Base-by-base conservation (phyloP, 2,888 invertebrate species). In the Mycalesis mineus region DNA sequence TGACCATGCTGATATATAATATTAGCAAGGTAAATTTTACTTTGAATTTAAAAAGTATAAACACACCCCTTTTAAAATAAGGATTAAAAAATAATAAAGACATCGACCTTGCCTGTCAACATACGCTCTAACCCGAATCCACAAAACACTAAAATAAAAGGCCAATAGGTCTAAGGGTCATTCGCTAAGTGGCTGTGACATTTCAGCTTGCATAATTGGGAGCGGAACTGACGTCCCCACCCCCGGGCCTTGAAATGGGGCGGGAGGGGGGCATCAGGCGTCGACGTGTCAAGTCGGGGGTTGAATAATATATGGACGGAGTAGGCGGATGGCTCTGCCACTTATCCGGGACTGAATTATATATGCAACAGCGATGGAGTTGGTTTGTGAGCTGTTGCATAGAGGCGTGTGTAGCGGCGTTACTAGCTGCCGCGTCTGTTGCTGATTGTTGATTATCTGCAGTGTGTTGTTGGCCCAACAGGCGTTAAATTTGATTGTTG, bases 81-180 rank as follows among this genome's bases (percentile, higher is more conserved):
- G 7, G 15, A 2, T 1, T 9, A 22, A 44, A 28, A 29, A 9
- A 15, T 6, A 15, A 36, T 37, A 51, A 9, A 28, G 42, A 49
- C 40, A 22, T 47, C 56, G 64, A 68, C 65, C 67, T 70, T 68
- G 68, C 65, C 66, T 51, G 41, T 71, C 71, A 73, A 65, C 64
- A 60, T 54, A 55, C 65, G 69, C 70, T 70, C 80, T 82, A 82
- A 83, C 80, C 79, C 71, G 71, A 64, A 75, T 75, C 71, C 73
- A 65, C 71, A 75, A 77, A 77, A 77, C 68, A 75, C 76, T 68
- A 70, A 80, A 80, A 85, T 80, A 84, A 88, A 83, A 81, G 86
- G 89, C 81, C 86, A 88, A 83, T 88, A 78, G 88, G 88, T 88
- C 75, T 88, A 80, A 86, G 86, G 89, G 88, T 89, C 89, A 88